Percentiles rank a stretch among this genome's conserved stretches.
These are phyloP conservation scores for Mormyrus hasselquistii DNA, from an alignment of 2,797 vertebrate genomes.

Conservation along the genomic window DNA sequence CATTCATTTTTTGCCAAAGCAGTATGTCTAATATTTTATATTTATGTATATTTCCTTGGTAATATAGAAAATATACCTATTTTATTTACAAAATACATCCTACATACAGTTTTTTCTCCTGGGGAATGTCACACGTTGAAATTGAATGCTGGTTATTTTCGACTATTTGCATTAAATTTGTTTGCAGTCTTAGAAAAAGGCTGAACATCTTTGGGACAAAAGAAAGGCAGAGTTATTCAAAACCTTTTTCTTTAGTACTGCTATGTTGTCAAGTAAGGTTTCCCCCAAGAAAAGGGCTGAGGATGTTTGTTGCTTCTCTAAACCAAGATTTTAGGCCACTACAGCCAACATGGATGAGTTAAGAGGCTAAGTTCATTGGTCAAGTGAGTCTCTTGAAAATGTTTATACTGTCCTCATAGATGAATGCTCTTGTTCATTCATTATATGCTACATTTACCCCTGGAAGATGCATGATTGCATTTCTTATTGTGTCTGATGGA, in stretches of 20 bases:
- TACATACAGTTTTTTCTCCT: conserved; percentile 53
- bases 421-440: background rate
- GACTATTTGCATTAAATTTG: conserved; percentile 20
- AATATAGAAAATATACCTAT: conserved; percentile 52
- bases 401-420: background rate
- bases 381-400: background rate
- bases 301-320: background rate
- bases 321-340: background rate
- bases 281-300: background rate
- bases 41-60: conserved; percentile 42
- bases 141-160: background rate
- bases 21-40: conserved; percentile 46
- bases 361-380: background rate
- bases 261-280: background rate
- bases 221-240: conserved; percentile 11
- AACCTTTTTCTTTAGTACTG: background rate
- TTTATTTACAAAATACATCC: conserved; percentile 65
- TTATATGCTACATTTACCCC: background rate
- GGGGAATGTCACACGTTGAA: conserved; percentile 41
- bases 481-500: background rate
- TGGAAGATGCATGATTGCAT: background rate
- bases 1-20: conserved; percentile 50
- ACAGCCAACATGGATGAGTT: background rate
- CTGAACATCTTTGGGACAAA: conserved; percentile 53
- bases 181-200: conserved; percentile 50